phyloP scores from a whole-genome alignment of 2,113 vertebrate species.

The Delphinus delphis region DNA sequence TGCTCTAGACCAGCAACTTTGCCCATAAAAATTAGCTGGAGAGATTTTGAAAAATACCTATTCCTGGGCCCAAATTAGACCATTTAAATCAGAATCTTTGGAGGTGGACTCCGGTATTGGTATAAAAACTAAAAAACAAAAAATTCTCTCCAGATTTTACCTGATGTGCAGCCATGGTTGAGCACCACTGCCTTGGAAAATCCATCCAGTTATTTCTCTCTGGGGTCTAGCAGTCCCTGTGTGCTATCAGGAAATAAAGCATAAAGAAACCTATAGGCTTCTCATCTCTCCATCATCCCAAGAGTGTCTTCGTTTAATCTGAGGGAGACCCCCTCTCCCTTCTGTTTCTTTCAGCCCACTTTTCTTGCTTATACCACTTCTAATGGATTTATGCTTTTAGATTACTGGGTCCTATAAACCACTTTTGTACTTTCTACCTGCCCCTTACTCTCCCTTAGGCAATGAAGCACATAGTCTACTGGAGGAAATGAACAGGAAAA shows the following conservation, averaged over 20 bases:
- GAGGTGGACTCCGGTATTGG: neutral
- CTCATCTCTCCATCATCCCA: neutral
- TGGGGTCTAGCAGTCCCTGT: neutral
- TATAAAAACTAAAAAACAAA: neutral
- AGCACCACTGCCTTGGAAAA: neutral
- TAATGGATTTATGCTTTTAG: neutral
- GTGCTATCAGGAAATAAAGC: neutral
- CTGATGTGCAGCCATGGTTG: neutral
- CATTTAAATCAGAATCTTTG: neutral
- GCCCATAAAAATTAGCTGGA: neutral
- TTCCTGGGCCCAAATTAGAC: neutral
- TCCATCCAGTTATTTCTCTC: neutral
- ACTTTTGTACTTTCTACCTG: neutral
- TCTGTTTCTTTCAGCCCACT: neutral
- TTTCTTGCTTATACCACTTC: neutral
- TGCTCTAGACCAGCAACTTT: neutral
- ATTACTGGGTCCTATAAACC: neutral
- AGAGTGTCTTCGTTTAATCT: neutral
- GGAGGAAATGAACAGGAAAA: constrained; percentile 45
- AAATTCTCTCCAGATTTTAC: neutral
- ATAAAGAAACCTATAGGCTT: neutral
- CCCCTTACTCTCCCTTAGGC: neutral
- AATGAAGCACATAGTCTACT: constrained; percentile 25
- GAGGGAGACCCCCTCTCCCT: neutral
- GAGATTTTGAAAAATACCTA: neutral